These are phyloP conservation scores for Pocillopora damicornis DNA, from an alignment of 64 coral and sea anemone genomes.

Conservation along the genomic window DNA sequence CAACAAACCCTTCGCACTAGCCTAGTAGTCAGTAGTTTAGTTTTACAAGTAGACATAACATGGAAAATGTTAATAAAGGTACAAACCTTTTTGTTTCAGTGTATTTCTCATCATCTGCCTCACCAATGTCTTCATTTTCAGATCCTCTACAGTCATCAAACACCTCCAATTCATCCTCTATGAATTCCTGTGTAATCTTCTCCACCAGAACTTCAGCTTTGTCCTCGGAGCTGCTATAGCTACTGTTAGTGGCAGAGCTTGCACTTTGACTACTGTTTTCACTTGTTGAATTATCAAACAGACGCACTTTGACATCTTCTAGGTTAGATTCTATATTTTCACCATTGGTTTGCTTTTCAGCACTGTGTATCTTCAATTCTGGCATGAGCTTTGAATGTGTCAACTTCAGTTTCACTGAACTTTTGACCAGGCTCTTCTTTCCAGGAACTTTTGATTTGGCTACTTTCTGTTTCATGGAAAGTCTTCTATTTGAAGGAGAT, in stretches of 20 bases:
- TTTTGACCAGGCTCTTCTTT: slow-evolving; percentile 70
- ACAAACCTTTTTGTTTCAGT: neutral
- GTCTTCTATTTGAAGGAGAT: slow-evolving; percentile 3
- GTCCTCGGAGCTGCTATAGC: slow-evolving; percentile 23
- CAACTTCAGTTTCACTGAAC: slow-evolving; percentile 78
- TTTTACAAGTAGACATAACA: too few species aligned
- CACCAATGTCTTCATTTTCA: neutral
- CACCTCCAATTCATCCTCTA: slow-evolving; percentile 45
- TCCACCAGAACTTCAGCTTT: neutral
- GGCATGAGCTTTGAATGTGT: slow-evolving; percentile 59
- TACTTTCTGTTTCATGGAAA: slow-evolving; percentile 13
- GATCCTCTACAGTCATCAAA: slow-evolving; percentile 49
- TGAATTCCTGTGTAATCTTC: neutral
- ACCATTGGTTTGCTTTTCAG: neutral
- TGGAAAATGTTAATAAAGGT: too few species aligned
- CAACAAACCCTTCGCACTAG: too few species aligned
- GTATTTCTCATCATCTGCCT: neutral
- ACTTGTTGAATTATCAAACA: slow-evolving; percentile 33
- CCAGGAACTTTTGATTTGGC: slow-evolving; percentile 31
- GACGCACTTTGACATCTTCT: slow-evolving; percentile 24
- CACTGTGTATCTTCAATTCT: slow-evolving; percentile 31
- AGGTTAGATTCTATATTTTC: neutral
- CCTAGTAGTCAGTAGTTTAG: too few species aligned
- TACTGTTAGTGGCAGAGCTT: slow-evolving; percentile 11
- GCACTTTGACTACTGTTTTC: neutral